These are phyloP conservation scores for Deilephila porcellus DNA, from an alignment of 2,888 invertebrate genomes.

Conservation along the genomic window DNA sequence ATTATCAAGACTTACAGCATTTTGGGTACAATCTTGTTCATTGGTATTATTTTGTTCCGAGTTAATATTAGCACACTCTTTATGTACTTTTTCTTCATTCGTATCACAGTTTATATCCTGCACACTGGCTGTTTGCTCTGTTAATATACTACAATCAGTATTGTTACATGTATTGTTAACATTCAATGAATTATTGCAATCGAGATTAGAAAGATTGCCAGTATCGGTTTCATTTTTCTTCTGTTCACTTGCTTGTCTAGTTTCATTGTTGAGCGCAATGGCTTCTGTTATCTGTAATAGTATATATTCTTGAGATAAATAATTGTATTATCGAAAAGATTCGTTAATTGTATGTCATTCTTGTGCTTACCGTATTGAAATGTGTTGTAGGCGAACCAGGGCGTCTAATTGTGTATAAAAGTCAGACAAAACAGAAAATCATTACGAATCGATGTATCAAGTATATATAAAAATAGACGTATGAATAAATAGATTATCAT, in stretches of 20 bases:
- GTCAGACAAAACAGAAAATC: background rate
- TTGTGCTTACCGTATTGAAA: background rate
- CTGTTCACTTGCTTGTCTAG: conserved; percentile 34
- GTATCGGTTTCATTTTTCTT: conserved; percentile 36
- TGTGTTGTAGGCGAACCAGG: background rate
- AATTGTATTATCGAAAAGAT: background rate
- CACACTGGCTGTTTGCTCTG: conserved; percentile 28
- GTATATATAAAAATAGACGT: too few species aligned
- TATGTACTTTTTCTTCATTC: background rate
- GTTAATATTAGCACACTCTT: background rate
- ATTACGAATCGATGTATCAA: background rate
- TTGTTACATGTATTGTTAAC: conserved; percentile 33
- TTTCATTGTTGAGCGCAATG: conserved; percentile 43
- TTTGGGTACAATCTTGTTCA: conserved; percentile 10
- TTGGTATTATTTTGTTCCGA: conserved; percentile 14
- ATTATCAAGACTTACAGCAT: conserved; percentile 26
- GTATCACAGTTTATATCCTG: conserved; percentile 29
- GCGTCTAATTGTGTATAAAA: background rate
- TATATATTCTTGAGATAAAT: background rate
- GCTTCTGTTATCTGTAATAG: conserved; percentile 70
- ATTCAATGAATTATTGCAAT: conserved; percentile 35
- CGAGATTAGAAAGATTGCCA: conserved; percentile 33
- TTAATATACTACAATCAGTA: conserved; percentile 38
- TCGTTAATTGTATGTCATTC: background rate
- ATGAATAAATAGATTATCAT: too few species aligned